These are phyloP conservation scores for Oceanodroma tethys DNA, from an alignment of 2,113 vertebrate genomes.

Conservation along the genomic window DNA sequence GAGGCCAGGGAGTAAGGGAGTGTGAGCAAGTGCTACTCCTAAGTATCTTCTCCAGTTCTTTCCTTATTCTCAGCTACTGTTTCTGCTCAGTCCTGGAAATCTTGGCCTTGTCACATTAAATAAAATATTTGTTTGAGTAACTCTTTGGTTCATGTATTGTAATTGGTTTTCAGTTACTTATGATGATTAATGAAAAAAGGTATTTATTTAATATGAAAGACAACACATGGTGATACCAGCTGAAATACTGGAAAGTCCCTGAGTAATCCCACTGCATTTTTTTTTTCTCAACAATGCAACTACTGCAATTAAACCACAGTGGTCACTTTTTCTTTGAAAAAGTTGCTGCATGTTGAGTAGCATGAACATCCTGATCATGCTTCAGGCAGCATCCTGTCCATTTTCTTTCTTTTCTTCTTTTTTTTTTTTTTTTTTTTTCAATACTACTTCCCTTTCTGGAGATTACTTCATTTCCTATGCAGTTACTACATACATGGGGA, in stretches of 20 bases:
- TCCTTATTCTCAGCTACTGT: neutral
- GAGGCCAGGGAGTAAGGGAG: too few relatives aligned
- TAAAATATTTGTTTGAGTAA: neutral
- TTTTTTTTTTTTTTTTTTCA: neutral
- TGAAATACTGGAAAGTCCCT: conserved; percentile 42
- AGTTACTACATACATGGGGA: neutral
- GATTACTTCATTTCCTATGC: conserved; percentile 26
- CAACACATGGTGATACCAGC: neutral
- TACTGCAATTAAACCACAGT: neutral
- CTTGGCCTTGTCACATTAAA: neutral
- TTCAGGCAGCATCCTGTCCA: neutral
- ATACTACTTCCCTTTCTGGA: neutral
- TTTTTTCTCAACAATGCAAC: neutral
- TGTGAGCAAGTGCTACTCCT: neutral
- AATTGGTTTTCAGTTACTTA: neutral
- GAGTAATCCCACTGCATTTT: neutral
- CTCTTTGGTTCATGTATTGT: neutral
- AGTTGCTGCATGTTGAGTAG: neutral
- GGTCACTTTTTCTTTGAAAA: neutral
- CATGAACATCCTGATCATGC: neutral
- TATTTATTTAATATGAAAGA: neutral
- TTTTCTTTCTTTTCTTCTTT: neutral
- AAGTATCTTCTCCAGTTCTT: neutral
- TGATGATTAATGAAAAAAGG: neutral
- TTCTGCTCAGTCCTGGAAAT: neutral